Evolutionary conservation across 2,797 vertebrate species (phyloP).

Genomic region (Xiphorhynchus erythropygius): DNA sequence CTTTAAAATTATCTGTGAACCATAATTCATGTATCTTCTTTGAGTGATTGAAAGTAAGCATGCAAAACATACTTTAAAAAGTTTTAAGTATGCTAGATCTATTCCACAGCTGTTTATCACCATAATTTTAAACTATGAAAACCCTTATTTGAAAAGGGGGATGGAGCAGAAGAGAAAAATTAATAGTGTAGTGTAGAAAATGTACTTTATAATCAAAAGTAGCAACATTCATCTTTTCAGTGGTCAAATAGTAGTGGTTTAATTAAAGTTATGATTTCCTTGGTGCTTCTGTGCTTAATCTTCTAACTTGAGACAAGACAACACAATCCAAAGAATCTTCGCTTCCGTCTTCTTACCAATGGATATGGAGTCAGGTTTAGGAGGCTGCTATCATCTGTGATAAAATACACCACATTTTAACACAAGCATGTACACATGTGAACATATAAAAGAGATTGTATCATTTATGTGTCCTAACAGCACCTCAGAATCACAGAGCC

Average conservation of each 20-base stretch:
- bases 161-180: conserved; percentile 57
- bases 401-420: conserved; percentile 11
- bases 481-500: neutral
- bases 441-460: neutral
- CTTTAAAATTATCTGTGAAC: conserved; percentile 65
- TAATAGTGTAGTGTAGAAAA: conserved; percentile 75
- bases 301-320: conserved; percentile 95
- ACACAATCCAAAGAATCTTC: conserved; percentile 97
- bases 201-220: conserved; percentile 56
- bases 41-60: conserved; percentile 69
- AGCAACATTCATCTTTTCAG: conserved; percentile 43
- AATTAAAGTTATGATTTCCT: conserved; percentile 66
- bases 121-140: conserved; percentile 64
- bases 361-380: conserved; percentile 96
- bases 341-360: conserved; percentile 93
- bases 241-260: conserved; percentile 58
- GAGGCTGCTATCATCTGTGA: conserved; percentile 96
- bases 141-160: conserved; percentile 53
- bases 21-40: conserved; percentile 64
- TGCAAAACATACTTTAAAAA: conserved; percentile 75
- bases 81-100: conserved; percentile 69
- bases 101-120: conserved; percentile 30
- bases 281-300: conserved; percentile 69
- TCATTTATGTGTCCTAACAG: neutral
- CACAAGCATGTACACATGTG: neutral